Evolutionary conservation across 2,113 vertebrate genomes (phyloP).

Genomic region (Rutilus rutilus): DNA sequence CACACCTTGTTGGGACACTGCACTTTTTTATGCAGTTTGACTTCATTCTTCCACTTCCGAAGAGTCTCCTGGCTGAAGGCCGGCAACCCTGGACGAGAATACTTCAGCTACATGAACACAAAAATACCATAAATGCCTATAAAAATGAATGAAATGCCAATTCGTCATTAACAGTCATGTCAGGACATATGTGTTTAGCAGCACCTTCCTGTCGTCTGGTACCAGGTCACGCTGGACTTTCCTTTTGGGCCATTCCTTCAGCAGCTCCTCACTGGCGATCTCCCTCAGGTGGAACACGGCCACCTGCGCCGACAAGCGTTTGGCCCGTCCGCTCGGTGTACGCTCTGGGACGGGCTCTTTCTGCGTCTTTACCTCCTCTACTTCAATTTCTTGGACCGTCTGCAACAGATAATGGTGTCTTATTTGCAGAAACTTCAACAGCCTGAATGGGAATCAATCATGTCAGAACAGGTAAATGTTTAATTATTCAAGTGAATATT

Average conservation of each 20-base stretch:
- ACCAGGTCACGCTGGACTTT: constrained; percentile 93
- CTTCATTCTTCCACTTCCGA: constrained; percentile 92
- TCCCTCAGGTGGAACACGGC: constrained; percentile 92
- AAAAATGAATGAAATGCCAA: background rate
- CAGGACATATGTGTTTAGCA: background rate
- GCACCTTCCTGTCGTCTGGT: constrained; percentile 86
- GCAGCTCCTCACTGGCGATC: constrained; percentile 87
- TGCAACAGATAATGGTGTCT: constrained; percentile 37
- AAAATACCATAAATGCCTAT: background rate
- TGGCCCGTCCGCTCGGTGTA: constrained; percentile 78
- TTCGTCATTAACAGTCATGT: background rate
- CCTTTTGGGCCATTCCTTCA: constrained; percentile 93
- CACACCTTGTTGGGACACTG: constrained; percentile 94
- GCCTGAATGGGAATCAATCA: background rate
- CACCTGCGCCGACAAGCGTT: constrained; percentile 89
- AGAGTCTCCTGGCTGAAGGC: constrained; percentile 92
- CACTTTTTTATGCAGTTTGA: constrained; percentile 90
- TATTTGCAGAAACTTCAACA: background rate
- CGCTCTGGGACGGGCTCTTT: constrained; percentile 77
- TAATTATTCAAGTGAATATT: background rate
- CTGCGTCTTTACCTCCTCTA: constrained; percentile 72
- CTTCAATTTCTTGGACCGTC: constrained; percentile 62
- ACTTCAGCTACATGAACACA: constrained; percentile 82
- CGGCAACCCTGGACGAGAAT: constrained; percentile 90
- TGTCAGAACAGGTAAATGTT: background rate